Percentiles rank a stretch among this genome's conserved stretches.
Conservation (phyloP, 2,113 vertebrate genomes). For the Lathamus discolor region DNA sequence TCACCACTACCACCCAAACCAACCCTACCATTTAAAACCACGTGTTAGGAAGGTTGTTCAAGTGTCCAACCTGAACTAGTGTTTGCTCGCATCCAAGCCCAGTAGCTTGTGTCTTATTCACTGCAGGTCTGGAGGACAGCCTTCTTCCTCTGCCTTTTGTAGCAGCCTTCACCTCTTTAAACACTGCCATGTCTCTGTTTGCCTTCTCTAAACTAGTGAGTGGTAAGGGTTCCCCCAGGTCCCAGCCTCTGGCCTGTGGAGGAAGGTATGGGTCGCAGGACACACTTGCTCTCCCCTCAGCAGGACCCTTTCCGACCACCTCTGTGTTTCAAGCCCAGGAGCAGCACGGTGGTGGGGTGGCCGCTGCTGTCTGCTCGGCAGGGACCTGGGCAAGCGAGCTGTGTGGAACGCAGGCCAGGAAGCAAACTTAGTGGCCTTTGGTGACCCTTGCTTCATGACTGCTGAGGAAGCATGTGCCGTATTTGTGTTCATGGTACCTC, state of each 20-base stretch:
- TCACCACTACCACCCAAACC: neutral
- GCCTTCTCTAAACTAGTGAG: neutral
- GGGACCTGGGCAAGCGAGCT: neutral
- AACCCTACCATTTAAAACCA: neutral
- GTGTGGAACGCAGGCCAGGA: neutral
- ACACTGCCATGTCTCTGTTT: neutral
- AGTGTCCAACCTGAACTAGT: neutral
- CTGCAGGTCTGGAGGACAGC: neutral
- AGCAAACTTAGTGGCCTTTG: neutral
- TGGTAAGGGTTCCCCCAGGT: neutral
- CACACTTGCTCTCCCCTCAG: neutral
- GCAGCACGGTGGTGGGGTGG: accelerated
- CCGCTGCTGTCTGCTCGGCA: accelerated
- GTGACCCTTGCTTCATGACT: neutral
- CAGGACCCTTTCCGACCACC: neutral
- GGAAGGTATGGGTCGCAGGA: too few relatives aligned
- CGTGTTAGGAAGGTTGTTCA: neutral
- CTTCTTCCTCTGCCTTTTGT: neutral
- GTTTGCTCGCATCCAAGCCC: neutral
- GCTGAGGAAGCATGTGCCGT: accelerated
- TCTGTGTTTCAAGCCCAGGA: neutral
- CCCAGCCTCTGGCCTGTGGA: neutral
- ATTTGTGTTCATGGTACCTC: neutral
- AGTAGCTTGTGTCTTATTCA: neutral
- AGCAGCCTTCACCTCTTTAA: neutral